phyloP scores from a whole-genome alignment of 2,113 vertebrate genomes.

The Phyllostomus hastatus region DNA sequence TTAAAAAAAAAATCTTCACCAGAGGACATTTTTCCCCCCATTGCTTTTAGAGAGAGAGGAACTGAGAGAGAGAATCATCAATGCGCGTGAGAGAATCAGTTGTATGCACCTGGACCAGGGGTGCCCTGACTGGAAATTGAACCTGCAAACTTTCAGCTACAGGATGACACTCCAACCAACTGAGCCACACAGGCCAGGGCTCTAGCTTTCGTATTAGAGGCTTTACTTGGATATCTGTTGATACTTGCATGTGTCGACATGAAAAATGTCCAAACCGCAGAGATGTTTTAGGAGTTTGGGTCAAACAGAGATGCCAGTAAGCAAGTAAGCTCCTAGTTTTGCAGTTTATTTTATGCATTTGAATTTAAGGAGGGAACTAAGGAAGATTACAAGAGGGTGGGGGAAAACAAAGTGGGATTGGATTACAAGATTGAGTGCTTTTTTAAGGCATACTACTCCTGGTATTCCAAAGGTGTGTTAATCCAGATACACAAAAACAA shows the following conservation, averaged over 20 bases:
- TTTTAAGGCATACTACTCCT: not conserved
- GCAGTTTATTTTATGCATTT: not conserved
- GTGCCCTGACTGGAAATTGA: too few relatives aligned
- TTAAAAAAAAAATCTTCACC: not conserved
- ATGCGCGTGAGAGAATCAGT: too few relatives aligned
- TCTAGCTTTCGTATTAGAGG: not conserved
- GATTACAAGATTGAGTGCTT: not conserved
- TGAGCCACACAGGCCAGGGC: too few relatives aligned
- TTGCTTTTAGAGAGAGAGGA: too few relatives aligned
- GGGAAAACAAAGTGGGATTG: not conserved
- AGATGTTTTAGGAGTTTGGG: not conserved
- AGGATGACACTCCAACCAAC: too few relatives aligned
- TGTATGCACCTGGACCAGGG: too few relatives aligned
- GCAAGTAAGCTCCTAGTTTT: not conserved
- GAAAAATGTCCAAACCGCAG: not conserved
- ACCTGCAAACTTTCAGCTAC: too few relatives aligned
- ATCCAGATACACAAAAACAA: not conserved
- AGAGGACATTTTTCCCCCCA: too few relatives aligned
- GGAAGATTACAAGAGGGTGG: not conserved
- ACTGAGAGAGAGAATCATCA: too few relatives aligned
- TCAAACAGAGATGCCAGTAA: not conserved
- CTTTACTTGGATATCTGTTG: not conserved
- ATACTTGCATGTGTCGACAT: not conserved
- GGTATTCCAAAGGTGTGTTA: not conserved
- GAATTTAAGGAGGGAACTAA: not conserved